Evolutionary conservation across 2,888 invertebrate species (phyloP), one percentile per base, ranked within the genome.

Genomic region (Gastrophysa polygoni): DNA sequence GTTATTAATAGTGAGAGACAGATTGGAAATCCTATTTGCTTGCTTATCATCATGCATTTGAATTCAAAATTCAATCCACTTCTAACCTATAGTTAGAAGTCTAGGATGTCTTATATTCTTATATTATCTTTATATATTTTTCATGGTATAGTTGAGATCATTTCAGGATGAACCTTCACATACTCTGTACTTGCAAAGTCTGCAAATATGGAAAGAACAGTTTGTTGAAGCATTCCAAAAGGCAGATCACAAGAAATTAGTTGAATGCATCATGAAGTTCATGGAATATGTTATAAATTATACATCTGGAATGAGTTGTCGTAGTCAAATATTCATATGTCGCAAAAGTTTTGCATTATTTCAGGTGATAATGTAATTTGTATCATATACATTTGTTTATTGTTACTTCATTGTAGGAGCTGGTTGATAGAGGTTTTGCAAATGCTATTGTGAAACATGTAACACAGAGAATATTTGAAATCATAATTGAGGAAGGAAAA

Each of bases 381-480:
- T 38, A 24, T 38, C 16, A 6, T 14, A 8, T 38, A 5, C 16
- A 38, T 16, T 2, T n/a, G 1, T 6, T 34, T 11, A 14, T 29
- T 38, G 8, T 49, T 16, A 28, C 17, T 28, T 7, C n/a, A 17
- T 64, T 58, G 24, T 52, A 66, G 66, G 49, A 58, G 32, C 32
- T 59, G n/a, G n/a, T 63, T 8, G 32, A 57, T 43, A 28, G 56
- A 20, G 32, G 34, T 10, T 34, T 58, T 6, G 38, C 18, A 38
- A 51, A 51, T 28, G 28, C 14, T 16, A 61, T 66, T 50, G 38
- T 61, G 49, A 57, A 34, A 17, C 18, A 51, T n/a, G 46, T 60
- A 10, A 59, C 51, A 6, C 44, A 59, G 21, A 57, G 48, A 34
- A 49, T 67, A 32, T 61, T 67, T 56, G 64, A 67, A 24, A 59